phyloP scores from a whole-genome alignment of 2,888 invertebrate genomes.

The Drosophila phalerata region DNA sequence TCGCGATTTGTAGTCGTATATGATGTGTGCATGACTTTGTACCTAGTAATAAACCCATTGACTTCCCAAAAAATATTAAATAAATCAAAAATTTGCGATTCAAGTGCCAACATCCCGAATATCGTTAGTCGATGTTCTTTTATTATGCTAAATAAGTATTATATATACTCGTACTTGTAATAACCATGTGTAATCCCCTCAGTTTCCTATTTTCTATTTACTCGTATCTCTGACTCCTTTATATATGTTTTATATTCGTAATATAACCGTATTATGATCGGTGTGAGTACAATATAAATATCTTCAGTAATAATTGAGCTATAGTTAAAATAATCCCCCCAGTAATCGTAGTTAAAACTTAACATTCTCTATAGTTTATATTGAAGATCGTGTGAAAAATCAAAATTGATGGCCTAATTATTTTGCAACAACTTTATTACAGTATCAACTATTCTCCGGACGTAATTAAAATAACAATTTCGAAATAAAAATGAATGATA shows the following conservation, averaged over 20 bases:
- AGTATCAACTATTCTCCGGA: constrained; percentile 90
- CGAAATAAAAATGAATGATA: constrained; percentile 28
- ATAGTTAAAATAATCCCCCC: constrained; percentile 16
- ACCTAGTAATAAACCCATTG: constrained; percentile 36
- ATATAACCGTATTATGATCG: constrained; percentile 46
- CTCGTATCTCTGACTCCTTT: constrained; percentile 19
- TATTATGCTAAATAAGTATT: constrained; percentile 31
- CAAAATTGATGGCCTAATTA: constrained; percentile 77
- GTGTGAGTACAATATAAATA: constrained; percentile 39
- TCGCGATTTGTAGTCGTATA: constrained; percentile 51
- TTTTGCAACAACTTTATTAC: constrained; percentile 86
- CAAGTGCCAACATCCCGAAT: constrained; percentile 52
- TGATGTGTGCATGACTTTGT: constrained; percentile 60
- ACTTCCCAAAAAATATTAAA: constrained; percentile 4
- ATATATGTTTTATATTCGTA: constrained; percentile 42
- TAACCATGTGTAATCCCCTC: constrained; percentile 28
- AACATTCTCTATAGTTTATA: constrained; percentile 46
- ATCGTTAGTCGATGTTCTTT: constrained; percentile 50
- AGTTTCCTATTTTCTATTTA: constrained; percentile 15
- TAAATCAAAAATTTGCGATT: constrained; percentile 10
- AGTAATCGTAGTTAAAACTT: constrained; percentile 42
- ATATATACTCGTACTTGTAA: constrained; percentile 14
- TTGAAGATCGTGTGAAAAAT: constrained; percentile 47
- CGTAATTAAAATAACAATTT: constrained; percentile 86
- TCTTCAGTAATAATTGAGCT: constrained; percentile 23